A percentile compares a stretch with the other conserved stretches of the same genome.
Conservation (phyloP, 2,888 invertebrate species). For the Hermodice carunculata region DNA sequence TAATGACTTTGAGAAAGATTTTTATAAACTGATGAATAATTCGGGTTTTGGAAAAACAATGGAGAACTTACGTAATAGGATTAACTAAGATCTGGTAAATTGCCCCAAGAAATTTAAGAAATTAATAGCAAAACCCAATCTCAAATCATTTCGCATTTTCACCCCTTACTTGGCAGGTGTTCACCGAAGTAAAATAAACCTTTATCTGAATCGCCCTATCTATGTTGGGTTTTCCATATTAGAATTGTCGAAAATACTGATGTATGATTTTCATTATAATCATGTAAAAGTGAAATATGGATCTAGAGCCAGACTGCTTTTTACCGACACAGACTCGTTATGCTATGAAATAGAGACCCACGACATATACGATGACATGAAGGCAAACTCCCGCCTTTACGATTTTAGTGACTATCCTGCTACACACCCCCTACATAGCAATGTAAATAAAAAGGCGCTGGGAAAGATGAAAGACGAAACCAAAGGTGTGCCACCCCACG, state of each 20-base stretch:
- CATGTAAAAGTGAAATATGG: constrained; percentile 51
- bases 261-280: constrained; percentile 66
- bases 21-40: constrained; percentile 68
- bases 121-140: constrained; percentile 30
- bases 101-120: constrained; percentile 1
- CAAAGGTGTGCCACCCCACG: not conserved
- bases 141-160: constrained; percentile 50
- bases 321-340: constrained; percentile 57
- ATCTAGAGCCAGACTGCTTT: constrained; percentile 42
- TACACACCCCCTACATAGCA: not conserved
- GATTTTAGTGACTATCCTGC: constrained; percentile 13
- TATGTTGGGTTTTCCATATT: constrained; percentile 65
- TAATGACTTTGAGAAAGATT: constrained; percentile 57
- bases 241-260: constrained; percentile 63
- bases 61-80: no score
- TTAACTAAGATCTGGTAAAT: constrained; percentile 48
- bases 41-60: no score
- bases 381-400: not conserved
- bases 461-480: constrained; percentile 4
- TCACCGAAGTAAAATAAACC: constrained; percentile 49
- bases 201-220: constrained; percentile 63
- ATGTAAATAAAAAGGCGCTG: not conserved
- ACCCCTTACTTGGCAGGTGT: constrained; percentile 62
- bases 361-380: constrained; percentile 62
- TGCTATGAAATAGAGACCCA: constrained; percentile 53